phyloP scores from a whole-genome alignment of 2,797 vertebrate species.

The Bradypodion ventrale region DNA sequence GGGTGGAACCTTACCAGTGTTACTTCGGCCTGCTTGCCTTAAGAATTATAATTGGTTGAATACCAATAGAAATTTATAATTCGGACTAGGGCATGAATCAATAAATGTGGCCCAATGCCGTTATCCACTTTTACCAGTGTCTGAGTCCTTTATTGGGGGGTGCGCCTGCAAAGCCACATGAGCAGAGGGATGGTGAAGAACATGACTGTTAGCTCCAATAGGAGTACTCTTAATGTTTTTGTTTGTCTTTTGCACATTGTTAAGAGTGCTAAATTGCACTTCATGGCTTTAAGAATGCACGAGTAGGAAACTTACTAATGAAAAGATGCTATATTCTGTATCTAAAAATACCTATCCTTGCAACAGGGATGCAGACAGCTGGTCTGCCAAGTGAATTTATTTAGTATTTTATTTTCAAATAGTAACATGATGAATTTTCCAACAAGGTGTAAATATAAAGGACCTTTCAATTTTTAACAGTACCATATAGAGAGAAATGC shows the following conservation, averaged over 20 bases:
- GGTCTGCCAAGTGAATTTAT: not conserved
- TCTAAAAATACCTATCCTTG: conserved; percentile 33
- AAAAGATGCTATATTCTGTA: conserved; percentile 19
- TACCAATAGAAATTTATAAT: no score
- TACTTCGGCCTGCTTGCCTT: no score
- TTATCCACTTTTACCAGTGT: no score
- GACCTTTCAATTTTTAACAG: not conserved
- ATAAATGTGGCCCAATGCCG: no score
- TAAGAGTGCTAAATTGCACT: not conserved
- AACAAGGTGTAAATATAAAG: not conserved
- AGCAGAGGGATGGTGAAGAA: not conserved
- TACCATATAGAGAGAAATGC: not conserved
- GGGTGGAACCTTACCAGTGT: no score
- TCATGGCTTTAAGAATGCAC: conserved; percentile 23
- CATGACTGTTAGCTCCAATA: conserved; percentile 10
- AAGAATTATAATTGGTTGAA: no score
- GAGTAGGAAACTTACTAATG: conserved; percentile 9
- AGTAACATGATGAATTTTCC: not conserved
- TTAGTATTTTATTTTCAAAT: not conserved
- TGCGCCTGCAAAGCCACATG: conserved; percentile 14
- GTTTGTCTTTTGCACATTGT: not conserved
- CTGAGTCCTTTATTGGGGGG: no score
- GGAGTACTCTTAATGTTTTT: conserved; percentile 7
- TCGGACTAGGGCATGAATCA: no score
- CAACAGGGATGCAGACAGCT: not conserved